A percentile compares a stretch with the other conserved stretches of the same genome.
Evolutionary conservation across 2,888 invertebrate genomes (phyloP).

Genomic region (Melipona beecheii): DNA sequence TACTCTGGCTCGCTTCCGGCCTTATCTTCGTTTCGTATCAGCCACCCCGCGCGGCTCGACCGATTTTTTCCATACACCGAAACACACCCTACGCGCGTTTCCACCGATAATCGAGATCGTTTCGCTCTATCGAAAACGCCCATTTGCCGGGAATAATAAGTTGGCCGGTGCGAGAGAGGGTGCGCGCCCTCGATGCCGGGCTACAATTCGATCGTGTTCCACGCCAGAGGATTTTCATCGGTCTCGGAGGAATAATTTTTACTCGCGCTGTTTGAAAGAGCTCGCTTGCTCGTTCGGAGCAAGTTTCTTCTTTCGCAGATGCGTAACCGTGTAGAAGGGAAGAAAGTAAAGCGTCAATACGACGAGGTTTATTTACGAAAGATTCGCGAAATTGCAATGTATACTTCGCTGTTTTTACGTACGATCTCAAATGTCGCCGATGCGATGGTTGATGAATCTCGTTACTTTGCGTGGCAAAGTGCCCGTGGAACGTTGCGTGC

Average conservation of each 20-base stretch:
- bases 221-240: background rate
- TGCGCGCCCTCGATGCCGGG: conserved; percentile 26
- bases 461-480: too few relatives aligned
- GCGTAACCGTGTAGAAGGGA: background rate
- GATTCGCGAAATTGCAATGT: too few relatives aligned
- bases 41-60: conserved; percentile 19
- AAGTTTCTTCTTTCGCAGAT: background rate
- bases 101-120: conserved; percentile 59
- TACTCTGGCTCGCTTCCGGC: conserved; percentile 60
- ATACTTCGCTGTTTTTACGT: too few relatives aligned
- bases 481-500: too few relatives aligned
- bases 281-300: too few relatives aligned
- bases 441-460: too few relatives aligned
- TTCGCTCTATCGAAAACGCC: conserved; percentile 61
- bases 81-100: conserved; percentile 46
- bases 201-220: conserved; percentile 42
- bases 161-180: conserved; percentile 20
- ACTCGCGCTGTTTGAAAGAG: background rate
- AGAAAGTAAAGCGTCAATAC: background rate
- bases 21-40: conserved; percentile 69
- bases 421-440: too few relatives aligned
- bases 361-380: too few relatives aligned
- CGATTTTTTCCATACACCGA: conserved; percentile 55
- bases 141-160: conserved; percentile 62
- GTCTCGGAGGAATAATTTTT: conserved; percentile 30